Base-by-base conservation (phyloP, 2,113 vertebrate species). In the Steatornis caripensis region DNA sequence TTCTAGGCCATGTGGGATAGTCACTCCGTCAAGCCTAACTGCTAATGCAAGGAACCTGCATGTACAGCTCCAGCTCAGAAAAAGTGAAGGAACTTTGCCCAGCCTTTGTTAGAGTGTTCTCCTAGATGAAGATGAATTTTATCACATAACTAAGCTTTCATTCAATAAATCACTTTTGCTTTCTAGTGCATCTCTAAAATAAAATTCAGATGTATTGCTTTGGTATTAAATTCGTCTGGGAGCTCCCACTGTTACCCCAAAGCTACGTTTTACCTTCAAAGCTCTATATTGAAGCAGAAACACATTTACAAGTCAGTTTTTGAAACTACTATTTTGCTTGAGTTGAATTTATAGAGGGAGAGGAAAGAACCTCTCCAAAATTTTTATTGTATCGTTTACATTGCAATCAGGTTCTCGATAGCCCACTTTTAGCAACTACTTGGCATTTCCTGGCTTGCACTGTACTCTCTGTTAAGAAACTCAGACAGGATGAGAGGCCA, bases 121-220 rank as follows among this genome's bases (percentile, higher is more conserved):
- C 26, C 32, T 82, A 75, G 60, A 61, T 68, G 69, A 79, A 62
- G 66, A 75, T 46, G 4, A 71, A 82, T 94, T 94, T 89, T 87
- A 34, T 85, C 65, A 71, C 24, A 3, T 54, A 75, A 75, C 39
- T 43, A 71, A 18, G 65, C 65, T 91, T 89, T 87, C 55, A 68
- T 87, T 93, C 48, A 75, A 55, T 78, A 90, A 87, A 91, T 46
- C 12, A 55, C 27, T 60, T 96, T 71, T 82, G 29, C 81, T 85
- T 95, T 79, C 39, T 64, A 46, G 20, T 60, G 30, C 61, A 51
- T 34, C 36, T 85, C 53, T 91, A 37, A 95, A 93, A 34, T 51
- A 75, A 89, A 95, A 93, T 83, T 87, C 74, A 71, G 43, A 87
- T 87, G 11, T 75, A 93, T 87, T 93, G 34, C 61, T 88, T 90